A percentile compares a stretch with the other conserved stretches of the same genome.
Conservation (phyloP, 2,113 vertebrate genomes). For the Brevimyrus niger region DNA sequence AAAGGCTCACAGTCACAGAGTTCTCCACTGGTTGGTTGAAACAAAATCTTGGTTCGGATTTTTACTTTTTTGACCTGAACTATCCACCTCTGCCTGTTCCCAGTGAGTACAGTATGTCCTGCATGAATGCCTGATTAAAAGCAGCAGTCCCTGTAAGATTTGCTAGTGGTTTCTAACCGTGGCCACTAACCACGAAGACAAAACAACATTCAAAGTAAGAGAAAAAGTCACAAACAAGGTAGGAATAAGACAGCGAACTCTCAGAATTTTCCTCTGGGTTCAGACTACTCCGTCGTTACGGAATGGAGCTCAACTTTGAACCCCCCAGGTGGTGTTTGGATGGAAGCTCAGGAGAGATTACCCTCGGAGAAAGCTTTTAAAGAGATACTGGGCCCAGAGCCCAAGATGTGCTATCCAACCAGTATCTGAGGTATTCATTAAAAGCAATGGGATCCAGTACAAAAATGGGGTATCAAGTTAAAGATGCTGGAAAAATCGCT, state of each 20-base stretch:
- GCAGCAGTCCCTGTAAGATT: background rate
- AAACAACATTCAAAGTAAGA: background rate
- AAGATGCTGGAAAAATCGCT: background rate
- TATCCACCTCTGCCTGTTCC: background rate
- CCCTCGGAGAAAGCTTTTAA: background rate
- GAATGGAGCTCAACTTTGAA: background rate
- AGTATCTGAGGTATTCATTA: background rate
- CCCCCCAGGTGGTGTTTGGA: background rate
- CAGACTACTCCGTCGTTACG: background rate
- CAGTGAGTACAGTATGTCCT: background rate
- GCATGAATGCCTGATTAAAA: background rate
- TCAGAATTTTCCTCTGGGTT: background rate
- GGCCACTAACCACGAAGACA: background rate
- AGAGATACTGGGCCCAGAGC: background rate
- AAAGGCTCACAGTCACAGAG: background rate
- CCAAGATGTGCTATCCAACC: background rate
- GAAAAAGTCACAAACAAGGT: background rate
- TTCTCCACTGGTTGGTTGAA: background rate
- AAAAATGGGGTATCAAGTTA: background rate
- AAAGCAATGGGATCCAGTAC: background rate
- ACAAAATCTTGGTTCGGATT: background rate
- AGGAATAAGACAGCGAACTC: background rate
- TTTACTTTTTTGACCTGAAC: background rate
- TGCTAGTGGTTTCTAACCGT: background rate
- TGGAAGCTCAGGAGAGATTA: background rate